Evolutionary conservation across 2,888 invertebrate species (phyloP).

Genomic region (Electrophaes corylata): DNA sequence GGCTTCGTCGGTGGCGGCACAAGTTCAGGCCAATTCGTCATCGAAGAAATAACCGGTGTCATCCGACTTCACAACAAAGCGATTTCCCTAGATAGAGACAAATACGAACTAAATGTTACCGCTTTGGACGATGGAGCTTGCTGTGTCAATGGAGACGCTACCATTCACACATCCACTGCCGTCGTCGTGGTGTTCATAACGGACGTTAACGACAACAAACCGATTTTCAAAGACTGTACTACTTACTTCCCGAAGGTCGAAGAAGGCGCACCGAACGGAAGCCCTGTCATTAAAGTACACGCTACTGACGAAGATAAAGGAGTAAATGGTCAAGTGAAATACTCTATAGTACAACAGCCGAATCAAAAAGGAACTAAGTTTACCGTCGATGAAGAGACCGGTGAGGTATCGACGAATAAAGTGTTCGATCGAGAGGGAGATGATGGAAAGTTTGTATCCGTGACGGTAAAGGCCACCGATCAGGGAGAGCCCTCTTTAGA

Average conservation of each 20-base stretch:
- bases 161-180: slow-evolving; percentile 96
- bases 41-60: slow-evolving; percentile 97
- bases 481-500: slow-evolving; percentile 99
- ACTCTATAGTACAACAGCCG: slow-evolving; percentile 98
- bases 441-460: slow-evolving; percentile 97
- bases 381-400: slow-evolving; percentile 97
- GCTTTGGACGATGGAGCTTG: slow-evolving; percentile 99
- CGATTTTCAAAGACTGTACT: slow-evolving; percentile 96
- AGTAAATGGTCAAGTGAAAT: slow-evolving; percentile 97
- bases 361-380: slow-evolving; percentile 98
- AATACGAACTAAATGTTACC: slow-evolving; percentile 98
- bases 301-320: slow-evolving; percentile 98
- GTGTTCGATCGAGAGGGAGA: slow-evolving; percentile 98
- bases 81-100: slow-evolving; percentile 94
- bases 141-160: slow-evolving; percentile 94
- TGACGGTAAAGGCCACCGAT: slow-evolving; percentile 98
- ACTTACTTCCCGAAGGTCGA: slow-evolving; percentile 97
- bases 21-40: slow-evolving; percentile 96
- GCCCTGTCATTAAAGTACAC: slow-evolving; percentile 96
- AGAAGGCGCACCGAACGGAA: slow-evolving; percentile 97
- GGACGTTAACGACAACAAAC: slow-evolving; percentile 98
- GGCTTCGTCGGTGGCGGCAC: slow-evolving; percentile 96
- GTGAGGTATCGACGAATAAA: slow-evolving; percentile 97
- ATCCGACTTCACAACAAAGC: slow-evolving; percentile 94
- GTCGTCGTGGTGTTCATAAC: slow-evolving; percentile 98